These are phyloP conservation scores for Megathymus violae DNA, from an alignment of 1,140 invertebrate genomes.

Conservation along the genomic window DNA sequence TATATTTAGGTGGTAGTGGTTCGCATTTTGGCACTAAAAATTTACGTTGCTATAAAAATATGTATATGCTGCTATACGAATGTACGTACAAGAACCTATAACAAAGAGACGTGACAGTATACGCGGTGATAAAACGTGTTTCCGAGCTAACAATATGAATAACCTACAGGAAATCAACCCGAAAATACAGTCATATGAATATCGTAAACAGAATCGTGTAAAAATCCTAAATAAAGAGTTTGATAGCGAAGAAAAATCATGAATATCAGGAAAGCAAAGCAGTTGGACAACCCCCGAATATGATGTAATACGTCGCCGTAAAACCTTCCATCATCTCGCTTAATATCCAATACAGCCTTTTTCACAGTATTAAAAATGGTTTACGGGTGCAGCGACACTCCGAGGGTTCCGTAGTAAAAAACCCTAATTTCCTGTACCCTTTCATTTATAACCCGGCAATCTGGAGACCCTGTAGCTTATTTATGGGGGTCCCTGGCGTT, in stretches of 20 bases:
- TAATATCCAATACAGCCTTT: slow-evolving; percentile 58
- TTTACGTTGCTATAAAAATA: too few species aligned
- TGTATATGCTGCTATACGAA: too few species aligned
- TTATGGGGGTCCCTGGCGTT: slow-evolving; percentile 75
- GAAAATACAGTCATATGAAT: too few species aligned
- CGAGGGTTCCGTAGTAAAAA: slow-evolving; percentile 73
- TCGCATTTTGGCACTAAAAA: too few species aligned
- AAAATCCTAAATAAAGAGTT: slow-evolving; percentile 30
- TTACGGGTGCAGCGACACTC: slow-evolving; percentile 56
- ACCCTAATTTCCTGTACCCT: slow-evolving; percentile 81
- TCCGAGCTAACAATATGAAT: too few species aligned
- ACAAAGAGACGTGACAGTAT: too few species aligned
- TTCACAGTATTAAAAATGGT: slow-evolving; percentile 77
- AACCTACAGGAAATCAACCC: neutral
- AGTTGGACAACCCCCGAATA: slow-evolving; percentile 30
- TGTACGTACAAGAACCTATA: too few species aligned
- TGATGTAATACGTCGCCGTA: slow-evolving; percentile 50
- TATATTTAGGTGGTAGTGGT: too few species aligned
- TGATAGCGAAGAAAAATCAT: slow-evolving; percentile 28
- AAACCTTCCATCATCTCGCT: slow-evolving; percentile 61
- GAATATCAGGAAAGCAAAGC: slow-evolving; percentile 19
- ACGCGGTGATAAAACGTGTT: too few species aligned
- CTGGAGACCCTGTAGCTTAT: slow-evolving; percentile 77
- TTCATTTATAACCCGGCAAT: slow-evolving; percentile 81
- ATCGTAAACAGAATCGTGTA: slow-evolving; percentile 19